Evolutionary conservation across 2,888 invertebrate species (phyloP).

Genomic region (Himalopsyche tibetana): DNA sequence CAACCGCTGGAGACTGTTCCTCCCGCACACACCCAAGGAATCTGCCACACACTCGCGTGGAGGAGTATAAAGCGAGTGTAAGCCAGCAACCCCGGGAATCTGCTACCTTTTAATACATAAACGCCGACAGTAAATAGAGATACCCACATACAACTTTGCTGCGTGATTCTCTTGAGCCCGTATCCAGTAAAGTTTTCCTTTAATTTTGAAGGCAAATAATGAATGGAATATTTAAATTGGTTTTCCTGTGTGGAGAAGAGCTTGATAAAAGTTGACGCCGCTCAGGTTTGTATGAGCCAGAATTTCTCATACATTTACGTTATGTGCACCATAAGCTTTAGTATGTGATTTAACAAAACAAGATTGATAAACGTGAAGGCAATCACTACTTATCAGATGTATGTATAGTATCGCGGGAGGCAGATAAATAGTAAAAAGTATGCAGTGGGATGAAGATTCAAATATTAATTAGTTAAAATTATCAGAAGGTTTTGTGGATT

Average conservation of each 20-base stretch:
- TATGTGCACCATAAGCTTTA: too few relatives aligned
- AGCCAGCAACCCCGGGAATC: conserved; percentile 49
- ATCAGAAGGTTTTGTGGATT: too few relatives aligned
- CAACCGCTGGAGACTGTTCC: conserved; percentile 60
- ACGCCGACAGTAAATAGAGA: conserved; percentile 34
- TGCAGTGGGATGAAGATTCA: too few relatives aligned
- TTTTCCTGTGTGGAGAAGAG: not conserved
- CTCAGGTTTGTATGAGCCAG: too few relatives aligned
- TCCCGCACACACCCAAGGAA: conserved; percentile 51
- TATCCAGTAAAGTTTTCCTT: conserved; percentile 3
- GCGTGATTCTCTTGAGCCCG: not conserved
- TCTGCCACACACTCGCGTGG: conserved; percentile 10
- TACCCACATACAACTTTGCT: conserved; percentile 2
- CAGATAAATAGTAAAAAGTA: too few relatives aligned
- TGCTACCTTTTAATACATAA: conserved; percentile 48
- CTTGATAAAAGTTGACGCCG: not conserved
- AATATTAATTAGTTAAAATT: too few relatives aligned
- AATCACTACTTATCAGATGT: too few relatives aligned
- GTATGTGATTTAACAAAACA: too few relatives aligned
- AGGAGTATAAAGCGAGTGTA: conserved; percentile 33
- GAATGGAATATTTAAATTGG: conserved; percentile 26
- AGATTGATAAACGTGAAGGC: too few relatives aligned
- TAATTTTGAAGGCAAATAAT: conserved; percentile 9
- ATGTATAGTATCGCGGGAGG: too few relatives aligned
- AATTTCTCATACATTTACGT: too few relatives aligned